Conservation (phyloP, 2,113 vertebrate species). For the Oceanites oceanicus region DNA sequence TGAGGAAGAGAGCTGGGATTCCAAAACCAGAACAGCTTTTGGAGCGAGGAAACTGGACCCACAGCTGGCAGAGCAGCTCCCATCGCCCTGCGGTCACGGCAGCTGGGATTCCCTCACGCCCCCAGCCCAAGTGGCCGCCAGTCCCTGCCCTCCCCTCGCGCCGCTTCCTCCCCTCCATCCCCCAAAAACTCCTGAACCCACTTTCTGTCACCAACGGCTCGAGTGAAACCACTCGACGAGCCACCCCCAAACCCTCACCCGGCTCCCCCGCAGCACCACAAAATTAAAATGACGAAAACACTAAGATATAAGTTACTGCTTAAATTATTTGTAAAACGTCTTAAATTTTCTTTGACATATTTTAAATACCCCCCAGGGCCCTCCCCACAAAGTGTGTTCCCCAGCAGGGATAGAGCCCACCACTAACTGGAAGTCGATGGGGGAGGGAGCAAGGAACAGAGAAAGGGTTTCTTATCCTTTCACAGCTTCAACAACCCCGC, state of each 20-base stretch:
- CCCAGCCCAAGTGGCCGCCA: not conserved
- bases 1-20: fast-evolving
- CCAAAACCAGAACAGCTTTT: not conserved
- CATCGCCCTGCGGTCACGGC: fast-evolving
- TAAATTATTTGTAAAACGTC: slow-evolving; percentile 80
- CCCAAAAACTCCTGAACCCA: not conserved
- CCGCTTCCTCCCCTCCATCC: not conserved
- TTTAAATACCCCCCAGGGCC: slow-evolving; percentile 70
- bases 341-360: slow-evolving; percentile 69
- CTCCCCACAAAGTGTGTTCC: not conserved
- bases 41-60: not conserved
- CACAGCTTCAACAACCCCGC: slow-evolving; percentile 73
- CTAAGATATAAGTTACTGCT: slow-evolving; percentile 81
- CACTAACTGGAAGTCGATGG: slow-evolving; percentile 22
- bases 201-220: not conserved
- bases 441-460: slow-evolving; percentile 38
- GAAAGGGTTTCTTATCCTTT: slow-evolving; percentile 70
- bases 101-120: not conserved
- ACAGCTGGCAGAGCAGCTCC: not conserved
- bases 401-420: slow-evolving; percentile 34
- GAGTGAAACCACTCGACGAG: not conserved
- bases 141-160: not conserved
- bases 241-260: not conserved
- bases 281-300: slow-evolving; percentile 53
- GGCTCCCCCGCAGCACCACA: not conserved